These are phyloP conservation scores for Macrostomum lignano DNA, from an alignment of 1,140 invertebrate genomes.

Conservation along the genomic window DNA sequence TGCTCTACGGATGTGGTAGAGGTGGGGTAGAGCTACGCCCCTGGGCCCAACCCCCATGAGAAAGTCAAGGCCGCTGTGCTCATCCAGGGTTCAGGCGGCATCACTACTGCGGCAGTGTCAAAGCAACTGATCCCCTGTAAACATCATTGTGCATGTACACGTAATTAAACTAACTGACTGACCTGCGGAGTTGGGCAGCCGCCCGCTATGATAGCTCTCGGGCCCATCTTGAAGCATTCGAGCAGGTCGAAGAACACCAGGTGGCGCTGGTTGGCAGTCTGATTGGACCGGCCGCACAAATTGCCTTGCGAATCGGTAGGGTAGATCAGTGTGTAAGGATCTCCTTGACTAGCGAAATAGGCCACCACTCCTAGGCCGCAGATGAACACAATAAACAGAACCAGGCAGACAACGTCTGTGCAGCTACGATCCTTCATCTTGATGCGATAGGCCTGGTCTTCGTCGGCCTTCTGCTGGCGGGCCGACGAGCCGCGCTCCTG, in stretches of 20 bases:
- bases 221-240: conserved; percentile 21
- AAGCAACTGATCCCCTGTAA: neutral
- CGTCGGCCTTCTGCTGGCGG: no score
- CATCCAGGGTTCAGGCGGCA: neutral
- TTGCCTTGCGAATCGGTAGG: conserved; percentile 42
- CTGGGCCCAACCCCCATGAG: neutral
- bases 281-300: conserved; percentile 37
- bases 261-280: conserved; percentile 11
- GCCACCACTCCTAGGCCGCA: conserved; percentile 41
- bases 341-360: neutral
- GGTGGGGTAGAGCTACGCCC: neutral
- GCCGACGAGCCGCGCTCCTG: no score
- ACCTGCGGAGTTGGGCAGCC: conserved; percentile 59
- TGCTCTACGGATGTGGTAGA: neutral
- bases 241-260: conserved; percentile 23
- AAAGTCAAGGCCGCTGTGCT: neutral
- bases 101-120: no score
- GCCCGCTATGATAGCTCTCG: conserved; percentile 39
- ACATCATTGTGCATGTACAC: neutral
- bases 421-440: no score
- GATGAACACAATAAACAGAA: conserved; percentile 45
- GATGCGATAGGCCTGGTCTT: no score
- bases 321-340: conserved; percentile 35
- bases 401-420: conserved; percentile 55
- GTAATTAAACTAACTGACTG: neutral